These are phyloP conservation scores for Barnardius zonarius DNA, from an alignment of 2,113 vertebrate genomes.

Conservation along the genomic window DNA sequence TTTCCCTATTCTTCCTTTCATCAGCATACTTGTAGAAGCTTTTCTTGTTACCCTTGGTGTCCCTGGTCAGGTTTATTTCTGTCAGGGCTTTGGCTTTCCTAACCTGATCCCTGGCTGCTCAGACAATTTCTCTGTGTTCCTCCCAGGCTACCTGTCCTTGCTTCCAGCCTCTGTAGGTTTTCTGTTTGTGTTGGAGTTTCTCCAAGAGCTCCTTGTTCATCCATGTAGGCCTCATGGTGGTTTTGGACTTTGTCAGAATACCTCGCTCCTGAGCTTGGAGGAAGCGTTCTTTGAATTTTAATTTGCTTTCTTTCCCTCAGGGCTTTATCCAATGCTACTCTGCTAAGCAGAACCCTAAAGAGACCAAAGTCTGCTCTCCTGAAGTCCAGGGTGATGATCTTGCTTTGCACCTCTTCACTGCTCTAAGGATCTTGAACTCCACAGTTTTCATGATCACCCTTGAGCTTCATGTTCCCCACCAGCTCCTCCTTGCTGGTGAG, in stretches of 20 bases:
- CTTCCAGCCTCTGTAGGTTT: not conserved
- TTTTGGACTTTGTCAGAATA: not conserved
- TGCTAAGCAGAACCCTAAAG: not conserved
- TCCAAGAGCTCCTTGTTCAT: not conserved
- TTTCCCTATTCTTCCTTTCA: not conserved
- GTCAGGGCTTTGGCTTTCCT: not conserved
- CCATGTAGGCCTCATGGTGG: not conserved
- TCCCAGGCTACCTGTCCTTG: not conserved
- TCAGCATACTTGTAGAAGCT: not conserved
- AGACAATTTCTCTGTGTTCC: not conserved
- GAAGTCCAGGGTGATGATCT: not conserved
- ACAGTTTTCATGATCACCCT: not conserved
- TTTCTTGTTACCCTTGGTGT: not conserved
- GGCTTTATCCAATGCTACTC: not conserved
- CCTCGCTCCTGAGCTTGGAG: not conserved
- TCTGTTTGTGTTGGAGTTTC: not conserved
- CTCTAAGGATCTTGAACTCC: not conserved
- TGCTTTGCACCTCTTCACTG: not conserved
- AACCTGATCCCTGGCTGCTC: not conserved
- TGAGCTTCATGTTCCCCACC: not conserved
- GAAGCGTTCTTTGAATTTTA: not conserved
- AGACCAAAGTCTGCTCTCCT: not conserved
- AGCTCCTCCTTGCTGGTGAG: not conserved
- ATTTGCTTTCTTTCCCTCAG: not conserved
- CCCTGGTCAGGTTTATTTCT: not conserved